Conservation (phyloP, 2,113 vertebrate genomes). For the Cariama cristata region DNA sequence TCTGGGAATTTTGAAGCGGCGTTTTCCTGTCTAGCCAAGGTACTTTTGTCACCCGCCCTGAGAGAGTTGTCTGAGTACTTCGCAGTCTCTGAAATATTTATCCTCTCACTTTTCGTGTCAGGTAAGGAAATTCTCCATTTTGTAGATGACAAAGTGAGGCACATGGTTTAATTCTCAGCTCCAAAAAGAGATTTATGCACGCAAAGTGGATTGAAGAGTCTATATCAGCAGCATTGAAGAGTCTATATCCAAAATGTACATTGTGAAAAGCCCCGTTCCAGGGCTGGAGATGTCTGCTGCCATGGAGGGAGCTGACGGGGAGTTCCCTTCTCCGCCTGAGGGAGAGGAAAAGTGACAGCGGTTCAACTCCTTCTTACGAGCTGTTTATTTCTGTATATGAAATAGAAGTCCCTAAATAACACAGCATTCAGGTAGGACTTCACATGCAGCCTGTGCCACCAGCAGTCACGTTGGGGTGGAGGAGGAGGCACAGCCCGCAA, state of each 20-base stretch:
- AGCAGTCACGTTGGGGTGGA: accelerated
- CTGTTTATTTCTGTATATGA: not conserved
- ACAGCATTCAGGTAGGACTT: not conserved
- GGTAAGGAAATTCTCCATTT: conserved; percentile 43
- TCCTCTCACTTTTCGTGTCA: conserved; percentile 46
- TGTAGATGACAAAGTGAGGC: conserved; percentile 30
- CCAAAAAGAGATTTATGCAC: conserved; percentile 13
- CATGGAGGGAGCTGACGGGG: not conserved
- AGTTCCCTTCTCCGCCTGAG: not conserved
- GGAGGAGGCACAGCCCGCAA: not conserved
- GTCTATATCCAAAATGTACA: not conserved
- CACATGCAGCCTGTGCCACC: not conserved
- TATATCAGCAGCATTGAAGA: not conserved
- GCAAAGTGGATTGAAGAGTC: not conserved
- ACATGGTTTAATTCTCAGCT: not conserved
- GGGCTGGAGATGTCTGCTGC: not conserved
- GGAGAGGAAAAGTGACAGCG: not conserved
- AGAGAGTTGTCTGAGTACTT: conserved; percentile 1
- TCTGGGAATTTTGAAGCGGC: conserved; percentile 11
- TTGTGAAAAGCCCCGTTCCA: not conserved
- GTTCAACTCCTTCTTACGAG: not conserved
- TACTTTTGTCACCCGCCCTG: not conserved
- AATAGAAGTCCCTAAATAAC: not conserved
- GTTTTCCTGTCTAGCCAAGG: not conserved
- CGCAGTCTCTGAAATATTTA: conserved; percentile 55